These are phyloP conservation scores for Mallotus villosus DNA, from an alignment of 2,797 vertebrate genomes.

Conservation along the genomic window DNA sequence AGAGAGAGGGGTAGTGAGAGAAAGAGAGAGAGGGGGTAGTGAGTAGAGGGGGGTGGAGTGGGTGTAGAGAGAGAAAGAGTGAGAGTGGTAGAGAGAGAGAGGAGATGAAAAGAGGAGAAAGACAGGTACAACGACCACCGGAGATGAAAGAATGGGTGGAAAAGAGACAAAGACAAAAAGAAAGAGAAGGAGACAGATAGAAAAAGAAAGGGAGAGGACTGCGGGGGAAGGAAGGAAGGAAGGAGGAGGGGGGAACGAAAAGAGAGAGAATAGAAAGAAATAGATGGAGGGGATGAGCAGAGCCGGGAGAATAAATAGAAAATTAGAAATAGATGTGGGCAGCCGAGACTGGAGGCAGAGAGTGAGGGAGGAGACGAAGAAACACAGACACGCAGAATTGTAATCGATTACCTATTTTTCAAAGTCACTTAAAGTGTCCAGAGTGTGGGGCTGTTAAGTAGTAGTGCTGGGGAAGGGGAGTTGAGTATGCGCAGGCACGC, in stretches of 20 bases:
- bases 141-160: not conserved
- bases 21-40: slow-evolving; percentile 4
- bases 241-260: slow-evolving; percentile 1
- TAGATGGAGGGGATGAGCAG: slow-evolving; percentile 11
- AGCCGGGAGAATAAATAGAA: slow-evolving; percentile 40
- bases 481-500: slow-evolving; percentile 86
- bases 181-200: slow-evolving; percentile 39
- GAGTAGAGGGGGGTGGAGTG: no score
- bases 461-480: slow-evolving; percentile 68
- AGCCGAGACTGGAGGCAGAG: slow-evolving; percentile 44
- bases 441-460: slow-evolving; percentile 81
- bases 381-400: slow-evolving; percentile 76
- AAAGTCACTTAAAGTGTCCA: slow-evolving; percentile 90
- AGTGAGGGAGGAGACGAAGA: slow-evolving; percentile 31
- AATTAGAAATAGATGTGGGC: slow-evolving; percentile 50
- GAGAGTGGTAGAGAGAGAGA: no score
- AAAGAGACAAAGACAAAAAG: slow-evolving; percentile 23
- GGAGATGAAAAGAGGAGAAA: no score
- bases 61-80: no score
- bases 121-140: not conserved
- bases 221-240: not conserved
- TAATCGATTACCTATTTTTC: slow-evolving; percentile 95
- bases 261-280: slow-evolving; percentile 7
- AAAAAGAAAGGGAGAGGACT: slow-evolving; percentile 10
- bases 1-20: slow-evolving; percentile 3